Evolutionary conservation across 2,888 invertebrate genomes (phyloP), one percentile per base, ranked within the genome.

Genomic region (Hypolimnas misippus): DNA sequence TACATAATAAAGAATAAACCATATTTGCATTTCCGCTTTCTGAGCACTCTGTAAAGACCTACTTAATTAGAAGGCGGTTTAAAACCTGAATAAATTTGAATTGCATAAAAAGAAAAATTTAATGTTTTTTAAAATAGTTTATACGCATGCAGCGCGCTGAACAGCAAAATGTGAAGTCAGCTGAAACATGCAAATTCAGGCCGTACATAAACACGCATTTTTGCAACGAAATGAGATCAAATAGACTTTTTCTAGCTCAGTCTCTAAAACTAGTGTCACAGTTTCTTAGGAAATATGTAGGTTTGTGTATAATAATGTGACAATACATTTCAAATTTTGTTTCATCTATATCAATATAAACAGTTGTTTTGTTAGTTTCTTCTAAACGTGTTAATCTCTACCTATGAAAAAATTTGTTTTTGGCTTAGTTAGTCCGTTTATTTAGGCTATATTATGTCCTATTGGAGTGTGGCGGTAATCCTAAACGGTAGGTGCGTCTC

Each of bases 21-120:
- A 46, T 25, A 65, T 54, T 54, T 61, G 42, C 40, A 42, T 63
- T 49, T 33, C 31, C 3, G 42, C 52, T 58, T 65, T 62, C 46
- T 31, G 49, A 46, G 46, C 57, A 33, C 38, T 62, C 51, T 59
- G 55, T 46, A 8, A 29, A 52, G 62, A 62, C 56, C 65, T 65
- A 62, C 61, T 54, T 65, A 61, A 57, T 57, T 57, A 61, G 53
- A 57, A 54, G 49, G 57, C 46, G 64, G 42, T 46, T 58, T 46
- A 53, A n/a, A 42, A 50, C 35, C 12, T 54, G 57, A 62, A 65
- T 62, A 55, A 61, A 65, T 65, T 58, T 58, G 38, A 61, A 65
- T 65, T 29, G 35, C 33, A 10, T 50, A 46, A 35, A n/a, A 49
- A 35, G n/a, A 38, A 29, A 60, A 14, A 44, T 57, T 52, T 35